Evolutionary conservation across 2,113 vertebrate genomes (phyloP).

Genomic region (Chaenocephalus aceratus): DNA sequence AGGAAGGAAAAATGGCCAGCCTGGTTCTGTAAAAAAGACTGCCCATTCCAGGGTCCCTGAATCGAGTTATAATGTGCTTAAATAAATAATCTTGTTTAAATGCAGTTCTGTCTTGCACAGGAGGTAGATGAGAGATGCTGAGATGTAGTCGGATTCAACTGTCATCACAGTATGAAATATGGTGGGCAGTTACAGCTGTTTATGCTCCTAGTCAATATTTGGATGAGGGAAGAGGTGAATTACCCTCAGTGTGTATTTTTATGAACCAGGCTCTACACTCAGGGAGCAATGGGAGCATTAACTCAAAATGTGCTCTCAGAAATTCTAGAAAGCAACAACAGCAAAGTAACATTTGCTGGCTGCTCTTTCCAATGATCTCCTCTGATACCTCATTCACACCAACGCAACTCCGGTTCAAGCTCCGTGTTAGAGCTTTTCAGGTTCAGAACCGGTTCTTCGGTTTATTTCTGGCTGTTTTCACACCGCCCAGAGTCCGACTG

Average conservation of each 20-base stretch:
- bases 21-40: background rate
- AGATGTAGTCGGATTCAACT: slow-evolving; percentile 1
- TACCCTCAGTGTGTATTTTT: slow-evolving; percentile 14
- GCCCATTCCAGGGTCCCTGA: background rate
- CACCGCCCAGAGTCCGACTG: too few relatives aligned
- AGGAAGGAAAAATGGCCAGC: background rate
- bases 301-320: slow-evolving; percentile 22
- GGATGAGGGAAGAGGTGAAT: slow-evolving; percentile 19
- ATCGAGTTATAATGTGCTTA: background rate
- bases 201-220: slow-evolving; percentile 41
- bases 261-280: background rate
- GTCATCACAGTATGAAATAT: slow-evolving; percentile 37
- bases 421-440: too few relatives aligned
- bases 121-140: slow-evolving; percentile 2
- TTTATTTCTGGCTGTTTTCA: too few relatives aligned
- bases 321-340: slow-evolving; percentile 17
- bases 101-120: background rate
- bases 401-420: too few relatives aligned
- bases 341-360: background rate
- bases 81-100: background rate
- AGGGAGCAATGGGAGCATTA: slow-evolving; percentile 1
- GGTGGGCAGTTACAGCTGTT: slow-evolving; percentile 24
- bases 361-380: slow-evolving; percentile 10
- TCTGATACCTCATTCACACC: background rate
- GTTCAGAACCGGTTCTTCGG: too few relatives aligned